Evolutionary conservation across 2,797 vertebrate genomes (phyloP), one percentile per base, ranked within the genome.

Genomic region (Leptodactylus fallax): DNA sequence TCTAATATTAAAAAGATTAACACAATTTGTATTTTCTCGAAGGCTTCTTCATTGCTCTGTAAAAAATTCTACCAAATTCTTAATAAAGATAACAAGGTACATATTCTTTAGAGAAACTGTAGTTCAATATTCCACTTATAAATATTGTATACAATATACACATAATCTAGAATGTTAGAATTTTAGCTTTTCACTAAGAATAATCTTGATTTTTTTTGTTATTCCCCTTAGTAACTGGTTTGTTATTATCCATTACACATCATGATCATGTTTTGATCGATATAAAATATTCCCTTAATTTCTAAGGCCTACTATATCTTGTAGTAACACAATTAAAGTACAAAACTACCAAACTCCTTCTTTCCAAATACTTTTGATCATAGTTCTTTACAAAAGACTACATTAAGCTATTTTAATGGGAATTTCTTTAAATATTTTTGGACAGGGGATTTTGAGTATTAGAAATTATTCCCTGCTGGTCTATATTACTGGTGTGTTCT

Each of bases 401-500:
- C 77, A 86, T 71, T 72, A 87, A 82, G 56, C 25, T 60, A 19
- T 61, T 82, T 61, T 72, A 87, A 65, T 87, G 23, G 51, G 61
- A 79, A 72, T 78, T 79, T 79, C 25, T 56, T 69, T 84, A 79
- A 79, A 23, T 81, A 60, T 61, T 60, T 69, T 83, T 36, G 74
- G 61, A 81, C 49, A 84, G 27, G 51, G 81, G 55, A 88, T 71
- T 69, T 77, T 25, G 27, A 55, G 58, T 17, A 84, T 79, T 69
- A 88, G 74, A 84, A 83, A 71, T 79, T 79, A 56, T 79, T 79
- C 81, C 74, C 87, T 88, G 74, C 81, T 87, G 87, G 81, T 84
- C 86, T 83, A 77, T 51, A 78, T 87, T 83, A 78, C 86, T 87
- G 69, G 74, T 88, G 87, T 84, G 87, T 79, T 88, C 63, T 79